A percentile compares a stretch with the other conserved stretches of the same genome.
These are phyloP conservation scores for Caenorhabditis sp. DNA, from an alignment of 2,888 invertebrate genomes.

Conservation along the genomic window DNA sequence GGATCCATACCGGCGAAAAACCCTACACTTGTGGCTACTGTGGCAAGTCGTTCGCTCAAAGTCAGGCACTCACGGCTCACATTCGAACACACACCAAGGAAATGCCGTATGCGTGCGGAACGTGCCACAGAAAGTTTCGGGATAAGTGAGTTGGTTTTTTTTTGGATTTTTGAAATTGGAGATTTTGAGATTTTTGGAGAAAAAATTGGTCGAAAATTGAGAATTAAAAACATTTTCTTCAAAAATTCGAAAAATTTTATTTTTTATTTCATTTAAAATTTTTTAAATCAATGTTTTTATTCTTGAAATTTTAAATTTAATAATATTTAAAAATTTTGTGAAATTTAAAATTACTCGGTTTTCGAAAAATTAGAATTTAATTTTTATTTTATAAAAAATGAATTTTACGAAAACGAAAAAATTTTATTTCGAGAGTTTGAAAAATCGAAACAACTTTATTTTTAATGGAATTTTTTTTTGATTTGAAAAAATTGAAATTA, in stretches of 20 bases:
- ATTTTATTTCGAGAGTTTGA: too few species aligned
- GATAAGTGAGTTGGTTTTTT: slow-evolving; percentile 66
- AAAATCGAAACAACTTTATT: neutral
- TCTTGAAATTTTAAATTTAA: too few species aligned
- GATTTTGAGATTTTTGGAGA: too few species aligned
- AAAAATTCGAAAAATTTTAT: neutral
- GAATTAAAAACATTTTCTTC: neutral
- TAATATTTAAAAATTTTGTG: too few species aligned
- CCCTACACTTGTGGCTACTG: slow-evolving; percentile 78
- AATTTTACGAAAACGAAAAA: neutral
- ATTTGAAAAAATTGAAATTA: neutral
- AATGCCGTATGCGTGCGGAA: slow-evolving; percentile 68
- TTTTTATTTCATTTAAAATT: too few species aligned
- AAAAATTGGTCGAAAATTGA: too few species aligned
- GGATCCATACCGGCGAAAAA: slow-evolving; percentile 76
- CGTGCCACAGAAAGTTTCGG: slow-evolving; percentile 66
- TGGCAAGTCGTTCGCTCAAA: slow-evolving; percentile 73
- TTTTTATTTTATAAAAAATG: neutral
- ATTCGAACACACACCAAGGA: slow-evolving; percentile 75
- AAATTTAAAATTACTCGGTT: too few species aligned
- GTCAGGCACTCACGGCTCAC: slow-evolving; percentile 67
- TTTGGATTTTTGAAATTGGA: neutral
- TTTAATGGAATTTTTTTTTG: too few species aligned
- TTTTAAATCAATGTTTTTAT: too few species aligned
- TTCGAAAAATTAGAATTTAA: neutral